A percentile compares a stretch with the other conserved stretches of the same genome.
Evolutionary conservation across 2,113 vertebrate species (phyloP).

Genomic region (Ptychochromis oligacanthus): DNA sequence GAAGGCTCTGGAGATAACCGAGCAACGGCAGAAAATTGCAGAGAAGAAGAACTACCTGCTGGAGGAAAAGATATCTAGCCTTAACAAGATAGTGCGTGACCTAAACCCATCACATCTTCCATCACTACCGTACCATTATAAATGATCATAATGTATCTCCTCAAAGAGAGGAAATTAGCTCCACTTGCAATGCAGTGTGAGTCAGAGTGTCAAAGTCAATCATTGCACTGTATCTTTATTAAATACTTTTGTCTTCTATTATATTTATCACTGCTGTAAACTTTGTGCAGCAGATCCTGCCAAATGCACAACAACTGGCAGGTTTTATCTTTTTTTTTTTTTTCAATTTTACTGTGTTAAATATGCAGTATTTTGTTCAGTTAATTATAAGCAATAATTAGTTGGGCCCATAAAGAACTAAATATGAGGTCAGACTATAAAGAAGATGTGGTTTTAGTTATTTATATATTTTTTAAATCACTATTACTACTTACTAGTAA

Average conservation of each 20-base stretch:
- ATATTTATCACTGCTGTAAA: background rate
- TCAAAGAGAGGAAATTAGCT: background rate
- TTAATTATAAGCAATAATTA: background rate
- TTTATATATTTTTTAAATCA: slow-evolving; percentile 34
- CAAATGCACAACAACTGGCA: background rate
- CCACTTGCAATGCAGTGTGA: background rate
- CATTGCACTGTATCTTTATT: background rate
- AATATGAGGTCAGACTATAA: slow-evolving; percentile 19
- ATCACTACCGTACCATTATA: slow-evolving; percentile 58
- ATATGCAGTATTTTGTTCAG: slow-evolving; percentile 13
- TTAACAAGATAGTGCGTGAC: slow-evolving; percentile 90
- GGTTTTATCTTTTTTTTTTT: background rate
- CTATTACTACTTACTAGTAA: background rate
- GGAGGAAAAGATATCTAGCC: slow-evolving; percentile 93
- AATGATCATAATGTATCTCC: background rate
- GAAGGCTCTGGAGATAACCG: slow-evolving; percentile 88
- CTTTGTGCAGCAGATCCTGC: background rate
- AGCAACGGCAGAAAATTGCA: slow-evolving; percentile 86
- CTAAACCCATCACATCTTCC: slow-evolving; percentile 81
- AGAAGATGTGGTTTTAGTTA: slow-evolving; percentile 16
- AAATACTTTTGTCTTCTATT: background rate
- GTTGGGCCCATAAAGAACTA: slow-evolving; percentile 7
- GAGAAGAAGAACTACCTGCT: slow-evolving; percentile 94
- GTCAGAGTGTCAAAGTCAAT: background rate
- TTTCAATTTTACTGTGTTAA: background rate